A percentile compares a stretch with the other conserved stretches of the same genome.
Evolutionary conservation across 2,797 vertebrate species (phyloP).

Genomic region (Cephalopachus bancanus): DNA sequence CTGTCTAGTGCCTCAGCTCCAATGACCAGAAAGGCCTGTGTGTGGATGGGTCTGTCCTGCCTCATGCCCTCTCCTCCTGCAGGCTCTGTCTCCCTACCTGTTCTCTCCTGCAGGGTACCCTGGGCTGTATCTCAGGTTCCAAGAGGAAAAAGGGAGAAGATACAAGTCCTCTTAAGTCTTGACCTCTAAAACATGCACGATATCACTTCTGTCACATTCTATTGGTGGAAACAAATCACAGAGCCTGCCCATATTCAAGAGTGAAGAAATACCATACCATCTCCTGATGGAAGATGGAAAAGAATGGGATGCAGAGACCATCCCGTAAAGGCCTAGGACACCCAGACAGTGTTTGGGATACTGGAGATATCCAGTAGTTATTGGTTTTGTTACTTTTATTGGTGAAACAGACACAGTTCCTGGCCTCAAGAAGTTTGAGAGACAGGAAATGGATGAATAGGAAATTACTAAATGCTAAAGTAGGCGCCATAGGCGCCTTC

Average conservation of each 20-base stretch:
- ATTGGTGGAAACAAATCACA: neutral
- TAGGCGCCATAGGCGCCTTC: neutral
- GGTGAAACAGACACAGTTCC: neutral
- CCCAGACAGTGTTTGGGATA: neutral
- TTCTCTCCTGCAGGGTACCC: neutral
- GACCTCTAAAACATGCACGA: neutral
- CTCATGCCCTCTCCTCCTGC: neutral
- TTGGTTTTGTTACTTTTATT: neutral
- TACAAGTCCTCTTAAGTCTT: neutral
- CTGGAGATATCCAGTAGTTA: neutral
- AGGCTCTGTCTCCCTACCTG: neutral
- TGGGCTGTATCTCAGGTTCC: neutral
- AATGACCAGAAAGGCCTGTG: neutral
- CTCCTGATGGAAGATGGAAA: neutral
- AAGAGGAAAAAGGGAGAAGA: neutral
- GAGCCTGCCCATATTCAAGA: neutral
- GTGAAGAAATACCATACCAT: neutral
- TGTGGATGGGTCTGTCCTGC: neutral
- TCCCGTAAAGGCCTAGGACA: neutral
- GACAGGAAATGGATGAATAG: neutral
- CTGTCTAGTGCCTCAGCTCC: neutral
- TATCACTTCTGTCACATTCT: neutral
- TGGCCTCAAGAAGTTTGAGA: neutral
- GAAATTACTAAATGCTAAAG: neutral
- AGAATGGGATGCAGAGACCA: neutral